Percentiles rank a stretch among this genome's conserved stretches.
Evolutionary conservation across 2,797 vertebrate genomes (phyloP).

Genomic region (Pitangus sulphuratus): DNA sequence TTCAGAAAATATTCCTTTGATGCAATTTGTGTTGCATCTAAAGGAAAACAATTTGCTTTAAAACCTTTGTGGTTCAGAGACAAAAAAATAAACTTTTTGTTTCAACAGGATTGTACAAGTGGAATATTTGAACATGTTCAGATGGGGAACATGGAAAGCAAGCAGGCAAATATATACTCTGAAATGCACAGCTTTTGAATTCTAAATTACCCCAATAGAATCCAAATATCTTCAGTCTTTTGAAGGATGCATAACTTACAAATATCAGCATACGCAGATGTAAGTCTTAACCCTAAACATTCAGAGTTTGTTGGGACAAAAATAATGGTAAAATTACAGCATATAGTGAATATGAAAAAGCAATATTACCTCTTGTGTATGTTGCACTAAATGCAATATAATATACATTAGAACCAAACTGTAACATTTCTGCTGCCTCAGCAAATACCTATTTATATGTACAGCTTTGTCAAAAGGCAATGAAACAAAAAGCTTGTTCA

Average conservation of each 20-base stretch:
- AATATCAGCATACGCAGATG: neutral
- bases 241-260: neutral
- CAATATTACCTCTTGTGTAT: neutral
- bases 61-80: neutral
- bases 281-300: neutral
- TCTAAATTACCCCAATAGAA: neutral
- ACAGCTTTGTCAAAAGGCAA: slow-evolving; percentile 62
- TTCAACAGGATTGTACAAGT: neutral
- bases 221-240: neutral
- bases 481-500: slow-evolving; percentile 66
- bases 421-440: slow-evolving; percentile 47
- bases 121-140: neutral
- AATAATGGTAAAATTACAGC: neutral
- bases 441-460: slow-evolving; percentile 42
- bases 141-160: neutral
- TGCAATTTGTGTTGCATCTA: neutral
- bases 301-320: neutral
- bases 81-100: neutral
- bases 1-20: neutral
- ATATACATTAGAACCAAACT: slow-evolving; percentile 10
- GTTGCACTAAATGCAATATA: slow-evolving; percentile 22
- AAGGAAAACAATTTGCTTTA: neutral
- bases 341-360: slow-evolving; percentile 34
- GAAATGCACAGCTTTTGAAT: neutral
- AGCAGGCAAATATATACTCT: neutral